Evolutionary conservation across 2,113 vertebrate genomes (phyloP), one percentile per base, ranked within the genome.

Genomic region (Esox niger): DNA sequence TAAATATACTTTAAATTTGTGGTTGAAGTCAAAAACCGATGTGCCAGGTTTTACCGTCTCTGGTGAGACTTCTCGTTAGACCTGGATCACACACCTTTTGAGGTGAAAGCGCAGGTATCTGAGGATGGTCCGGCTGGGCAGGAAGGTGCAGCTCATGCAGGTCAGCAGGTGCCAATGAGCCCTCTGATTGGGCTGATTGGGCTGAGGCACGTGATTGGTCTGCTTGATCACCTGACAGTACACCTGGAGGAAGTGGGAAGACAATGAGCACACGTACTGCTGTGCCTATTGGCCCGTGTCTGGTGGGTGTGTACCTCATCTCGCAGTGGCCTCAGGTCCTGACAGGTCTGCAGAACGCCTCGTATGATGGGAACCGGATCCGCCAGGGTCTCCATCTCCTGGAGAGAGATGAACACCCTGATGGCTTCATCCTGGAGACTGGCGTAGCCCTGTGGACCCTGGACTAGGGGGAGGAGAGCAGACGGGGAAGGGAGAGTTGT

Each of bases 161-260:
- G 92, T 90, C 80, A 96, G 94, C 62, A 96, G 92, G 83, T 95
- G 95, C 94, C 94, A 96, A 82, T 95, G 94, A 29, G 94, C 94
- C 29, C 94, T 9, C 35, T 38, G 88, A 82, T 94, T 95, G 38
- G 35, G 92, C 94, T 2, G 91, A 68, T 93, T 94, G 57, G 94
- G 94, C 74, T 96, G 94, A 4, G 95, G 93, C 81, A 94, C 94
- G n/a, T 95, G 93, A 85, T 94, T 97, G 70, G 95, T 96, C 86
- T 97, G 95, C 80, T 97, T 97, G 89, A 97, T 95, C 79, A 95
- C 91, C 89, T 97, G 95, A 77, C 94, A 96, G 71, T 97, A 97
- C 2, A 97, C 94, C 88, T 90, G 30, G 23, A 60, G 64, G 67
- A 30, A 27, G 68, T 58, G 62, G 2, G 29, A 58, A 55, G 4